phyloP scores from a whole-genome alignment of 92 coral and sea anemone species.

The Bergia sp. region DNA sequence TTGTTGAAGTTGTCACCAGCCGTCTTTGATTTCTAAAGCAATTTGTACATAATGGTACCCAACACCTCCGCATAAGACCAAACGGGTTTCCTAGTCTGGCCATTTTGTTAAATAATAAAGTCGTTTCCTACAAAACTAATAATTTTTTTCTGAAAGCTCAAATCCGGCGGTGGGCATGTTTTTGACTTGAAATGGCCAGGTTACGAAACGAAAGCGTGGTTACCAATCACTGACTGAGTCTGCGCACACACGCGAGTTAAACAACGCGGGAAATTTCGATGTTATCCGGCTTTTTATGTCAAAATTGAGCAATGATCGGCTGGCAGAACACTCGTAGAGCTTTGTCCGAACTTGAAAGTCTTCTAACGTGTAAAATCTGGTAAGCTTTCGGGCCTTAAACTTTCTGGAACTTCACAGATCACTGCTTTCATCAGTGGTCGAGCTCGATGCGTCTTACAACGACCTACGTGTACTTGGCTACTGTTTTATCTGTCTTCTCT shows the following conservation, averaged over 20 bases:
- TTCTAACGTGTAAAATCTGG: conserved; percentile 87
- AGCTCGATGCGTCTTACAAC: neutral
- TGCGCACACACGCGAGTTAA: conserved; percentile 10
- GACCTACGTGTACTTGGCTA: too few species aligned
- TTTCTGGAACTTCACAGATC: neutral
- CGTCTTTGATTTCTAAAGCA: conserved; percentile 31
- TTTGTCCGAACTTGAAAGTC: conserved; percentile 68
- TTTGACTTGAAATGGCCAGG: conserved; percentile 40
- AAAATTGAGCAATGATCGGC: conserved; percentile 54
- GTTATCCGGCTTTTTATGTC: neutral
- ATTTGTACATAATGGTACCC: conserved; percentile 22
- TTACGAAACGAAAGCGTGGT: conserved; percentile 37
- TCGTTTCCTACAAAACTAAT: neutral
- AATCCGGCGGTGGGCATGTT: conserved; percentile 30
- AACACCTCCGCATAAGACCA: conserved; percentile 4
- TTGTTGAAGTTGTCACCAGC: conserved; percentile 2
- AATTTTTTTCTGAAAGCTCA: too few species aligned
- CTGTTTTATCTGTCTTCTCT: neutral
- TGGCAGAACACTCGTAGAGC: conserved; percentile 80
- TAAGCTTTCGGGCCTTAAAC: conserved; percentile 40
- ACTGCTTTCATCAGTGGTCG: neutral
- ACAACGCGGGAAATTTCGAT: conserved; percentile 74
- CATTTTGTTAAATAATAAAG: neutral
- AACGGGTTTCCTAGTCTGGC: conserved; percentile 5
- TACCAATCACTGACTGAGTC: neutral